Percentiles rank a stretch among this genome's conserved stretches.
Conservation (phyloP, 1,140 invertebrate species). For the Teleopsis dalmanni region DNA sequence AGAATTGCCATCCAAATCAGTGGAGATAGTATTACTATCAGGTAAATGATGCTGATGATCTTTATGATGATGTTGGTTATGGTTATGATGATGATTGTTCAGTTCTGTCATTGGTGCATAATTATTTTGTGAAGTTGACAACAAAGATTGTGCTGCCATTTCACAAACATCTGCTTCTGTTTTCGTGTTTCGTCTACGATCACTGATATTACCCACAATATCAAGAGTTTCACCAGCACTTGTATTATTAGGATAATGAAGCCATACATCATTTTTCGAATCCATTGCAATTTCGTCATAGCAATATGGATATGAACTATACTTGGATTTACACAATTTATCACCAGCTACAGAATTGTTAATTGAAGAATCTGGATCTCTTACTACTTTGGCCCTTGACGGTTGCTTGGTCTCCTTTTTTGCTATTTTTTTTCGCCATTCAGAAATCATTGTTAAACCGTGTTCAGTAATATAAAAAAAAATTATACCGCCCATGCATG, state of each 20-base stretch:
- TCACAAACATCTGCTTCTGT: constrained; percentile 22
- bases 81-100: constrained; percentile 21
- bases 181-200: constrained; percentile 35
- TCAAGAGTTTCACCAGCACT: constrained; percentile 28
- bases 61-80: constrained; percentile 23
- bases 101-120: constrained; percentile 34
- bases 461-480: constrained; percentile 85
- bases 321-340: constrained; percentile 76
- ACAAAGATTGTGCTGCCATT: constrained; percentile 31
- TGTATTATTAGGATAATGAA: constrained; percentile 28
- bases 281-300: constrained; percentile 71
- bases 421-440: constrained; percentile 65
- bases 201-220: constrained; percentile 17
- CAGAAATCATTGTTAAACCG: constrained; percentile 67
- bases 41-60: constrained; percentile 10
- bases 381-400: constrained; percentile 53
- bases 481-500: constrained; percentile 72
- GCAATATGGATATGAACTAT: constrained; percentile 75
- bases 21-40: constrained; percentile 34
- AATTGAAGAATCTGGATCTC: constrained; percentile 49
- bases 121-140: constrained; percentile 33
- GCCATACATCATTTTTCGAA: constrained; percentile 54
- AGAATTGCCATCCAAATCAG: constrained; percentile 34
- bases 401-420: constrained; percentile 52
- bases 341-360: constrained; percentile 50